phyloP scores from a whole-genome alignment of 2,888 invertebrate species.

The Callosobruchus maculatus region DNA sequence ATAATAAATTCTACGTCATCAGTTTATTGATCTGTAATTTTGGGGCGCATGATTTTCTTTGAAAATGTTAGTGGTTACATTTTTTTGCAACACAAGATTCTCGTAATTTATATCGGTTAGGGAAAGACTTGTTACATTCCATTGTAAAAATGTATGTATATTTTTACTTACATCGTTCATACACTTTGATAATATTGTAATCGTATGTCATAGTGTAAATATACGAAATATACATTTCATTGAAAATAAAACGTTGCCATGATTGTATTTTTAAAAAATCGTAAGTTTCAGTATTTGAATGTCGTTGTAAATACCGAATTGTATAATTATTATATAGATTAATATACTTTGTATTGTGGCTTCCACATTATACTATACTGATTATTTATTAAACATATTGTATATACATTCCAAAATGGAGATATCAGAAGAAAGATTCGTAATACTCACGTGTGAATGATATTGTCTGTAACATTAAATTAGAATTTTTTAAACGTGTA shows the following conservation, averaged over 20 bases:
- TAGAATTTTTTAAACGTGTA: conserved; percentile 36
- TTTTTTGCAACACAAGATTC: neutral
- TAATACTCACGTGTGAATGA: conserved; percentile 47
- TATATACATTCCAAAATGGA: conserved; percentile 38
- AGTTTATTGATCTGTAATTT: neutral
- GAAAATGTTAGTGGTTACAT: neutral
- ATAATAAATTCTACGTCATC: too few species aligned
- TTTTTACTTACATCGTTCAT: neutral
- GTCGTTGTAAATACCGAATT: conserved; percentile 33
- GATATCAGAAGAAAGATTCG: conserved; percentile 31
- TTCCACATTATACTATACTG: conserved; percentile 27
- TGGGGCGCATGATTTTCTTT: neutral
- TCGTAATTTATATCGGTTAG: neutral
- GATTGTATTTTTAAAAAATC: conserved; percentile 33
- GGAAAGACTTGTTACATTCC: neutral
- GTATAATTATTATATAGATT: conserved; percentile 27
- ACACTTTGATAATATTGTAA: neutral
- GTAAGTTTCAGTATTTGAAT: conserved; percentile 39
- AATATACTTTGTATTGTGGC: conserved; percentile 25
- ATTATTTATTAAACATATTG: conserved; percentile 34
- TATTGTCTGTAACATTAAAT: conserved; percentile 32
- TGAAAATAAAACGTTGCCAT: conserved; percentile 34
- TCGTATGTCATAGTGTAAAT: neutral
- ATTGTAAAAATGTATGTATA: neutral
- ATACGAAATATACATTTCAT: neutral